Percentiles rank a stretch among this genome's conserved stretches.
These are phyloP conservation scores for Numida meleagris DNA, from an alignment of 2,113 vertebrate genomes.

Conservation along the genomic window DNA sequence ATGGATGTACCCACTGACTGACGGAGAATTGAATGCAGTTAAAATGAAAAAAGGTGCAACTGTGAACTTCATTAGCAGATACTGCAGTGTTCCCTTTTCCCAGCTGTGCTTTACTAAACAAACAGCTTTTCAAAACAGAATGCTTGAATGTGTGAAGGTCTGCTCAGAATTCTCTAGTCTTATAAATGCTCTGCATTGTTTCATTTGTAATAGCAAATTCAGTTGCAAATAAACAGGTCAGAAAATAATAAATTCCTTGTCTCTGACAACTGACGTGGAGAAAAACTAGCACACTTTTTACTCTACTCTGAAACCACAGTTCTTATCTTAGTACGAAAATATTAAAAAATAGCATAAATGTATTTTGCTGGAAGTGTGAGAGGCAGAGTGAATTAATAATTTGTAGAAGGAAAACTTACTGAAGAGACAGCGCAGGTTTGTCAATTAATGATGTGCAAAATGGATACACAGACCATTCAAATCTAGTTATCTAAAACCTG, in stretches of 20 bases:
- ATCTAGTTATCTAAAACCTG: neutral
- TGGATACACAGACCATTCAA: neutral
- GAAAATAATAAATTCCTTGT: neutral
- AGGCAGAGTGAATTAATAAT: neutral
- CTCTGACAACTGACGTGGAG: neutral
- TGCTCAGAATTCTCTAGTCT: neutral
- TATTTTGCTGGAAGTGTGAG: neutral
- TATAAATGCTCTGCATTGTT: neutral
- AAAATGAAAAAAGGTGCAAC: neutral
- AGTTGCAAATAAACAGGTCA: neutral
- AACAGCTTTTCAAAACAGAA: neutral
- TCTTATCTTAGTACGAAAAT: neutral
- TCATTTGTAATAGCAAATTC: neutral
- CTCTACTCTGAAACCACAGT: neutral
- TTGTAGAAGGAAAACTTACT: neutral
- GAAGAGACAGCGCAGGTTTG: rapidly evolving
- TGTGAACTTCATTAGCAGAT: neutral
- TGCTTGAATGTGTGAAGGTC: neutral
- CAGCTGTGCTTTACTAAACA: neutral
- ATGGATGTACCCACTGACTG: neutral
- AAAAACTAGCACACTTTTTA: neutral
- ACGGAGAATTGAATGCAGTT: neutral
- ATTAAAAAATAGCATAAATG: neutral
- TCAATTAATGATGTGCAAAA: neutral
- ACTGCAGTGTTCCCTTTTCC: neutral